Conservation (phyloP, 2,888 invertebrate species). For the Hoplodrina blanda region DNA sequence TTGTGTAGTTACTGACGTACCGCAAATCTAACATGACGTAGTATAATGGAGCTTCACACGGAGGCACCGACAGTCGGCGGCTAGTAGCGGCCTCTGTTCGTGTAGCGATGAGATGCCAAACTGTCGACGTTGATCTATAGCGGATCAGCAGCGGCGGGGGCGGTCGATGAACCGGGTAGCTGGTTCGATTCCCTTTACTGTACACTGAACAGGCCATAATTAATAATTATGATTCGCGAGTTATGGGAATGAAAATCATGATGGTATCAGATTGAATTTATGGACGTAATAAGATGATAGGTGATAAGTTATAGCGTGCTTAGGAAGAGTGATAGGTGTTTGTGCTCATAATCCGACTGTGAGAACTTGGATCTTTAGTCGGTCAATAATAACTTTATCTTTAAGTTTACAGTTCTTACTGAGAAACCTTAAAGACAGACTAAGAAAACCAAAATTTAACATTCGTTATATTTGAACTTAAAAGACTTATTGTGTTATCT, state of each 20-base stretch:
- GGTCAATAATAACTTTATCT: conserved; percentile 21
- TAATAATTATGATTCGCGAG: conserved; percentile 61
- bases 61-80: conserved; percentile 58
- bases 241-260: conserved; percentile 61
- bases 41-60: conserved; percentile 44
- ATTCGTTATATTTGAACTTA: not conserved
- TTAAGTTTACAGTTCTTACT: not conserved
- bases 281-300: conserved; percentile 46
- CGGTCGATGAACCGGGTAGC: conserved; percentile 61
- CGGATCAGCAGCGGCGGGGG: conserved; percentile 58
- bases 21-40: conserved; percentile 25
- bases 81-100: conserved; percentile 66
- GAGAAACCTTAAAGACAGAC: not conserved
- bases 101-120: conserved; percentile 66
- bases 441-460: not conserved
- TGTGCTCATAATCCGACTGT: conserved; percentile 2
- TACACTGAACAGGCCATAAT: conserved; percentile 53
- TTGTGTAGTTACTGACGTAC: not conserved
- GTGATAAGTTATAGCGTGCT: conserved; percentile 45
- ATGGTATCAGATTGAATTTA: conserved; percentile 58
- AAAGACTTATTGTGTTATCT: not conserved
- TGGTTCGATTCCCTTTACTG: conserved; percentile 53
- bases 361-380: conserved; percentile 23
- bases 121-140: conserved; percentile 72
- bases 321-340: conserved; percentile 42